These are phyloP conservation scores for Oeneis ivallda DNA, from an alignment of 2,888 invertebrate genomes.

Conservation along the genomic window DNA sequence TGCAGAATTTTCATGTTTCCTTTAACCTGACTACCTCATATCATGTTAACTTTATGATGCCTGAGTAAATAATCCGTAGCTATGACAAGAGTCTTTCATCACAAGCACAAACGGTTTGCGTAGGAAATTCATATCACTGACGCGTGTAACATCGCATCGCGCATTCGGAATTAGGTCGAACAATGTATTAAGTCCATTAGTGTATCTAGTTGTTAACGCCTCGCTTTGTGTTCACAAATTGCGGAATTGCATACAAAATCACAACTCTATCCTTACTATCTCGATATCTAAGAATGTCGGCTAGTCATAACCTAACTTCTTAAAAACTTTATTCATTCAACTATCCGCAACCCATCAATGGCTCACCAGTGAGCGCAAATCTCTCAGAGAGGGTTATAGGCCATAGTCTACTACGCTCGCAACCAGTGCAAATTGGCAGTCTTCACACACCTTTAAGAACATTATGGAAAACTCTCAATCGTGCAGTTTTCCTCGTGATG, in stretches of 20 bases:
- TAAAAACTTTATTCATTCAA: too few species aligned
- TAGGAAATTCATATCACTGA: constrained; percentile 17
- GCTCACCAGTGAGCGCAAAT: too few species aligned
- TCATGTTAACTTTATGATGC: too few species aligned
- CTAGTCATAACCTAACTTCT: background rate
- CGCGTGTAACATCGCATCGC: constrained; percentile 12
- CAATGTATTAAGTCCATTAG: constrained; percentile 37
- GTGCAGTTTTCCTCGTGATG: too few species aligned
- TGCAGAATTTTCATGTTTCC: background rate
- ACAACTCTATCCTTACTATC: background rate
- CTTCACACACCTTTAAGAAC: too few species aligned
- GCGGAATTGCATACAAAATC: constrained; percentile 14
- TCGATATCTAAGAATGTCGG: constrained; percentile 2
- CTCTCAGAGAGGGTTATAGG: too few species aligned
- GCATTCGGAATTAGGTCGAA: constrained; percentile 29
- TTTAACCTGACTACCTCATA: too few species aligned
- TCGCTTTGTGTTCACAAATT: constrained; percentile 27
- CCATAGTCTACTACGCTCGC: too few species aligned
- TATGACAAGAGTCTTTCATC: background rate
- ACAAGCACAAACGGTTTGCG: background rate
- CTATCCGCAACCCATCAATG: too few species aligned
- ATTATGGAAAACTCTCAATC: too few species aligned
- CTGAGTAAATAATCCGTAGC: background rate
- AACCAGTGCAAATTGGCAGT: too few species aligned
- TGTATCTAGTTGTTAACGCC: constrained; percentile 32